A percentile compares a stretch with the other conserved stretches of the same genome.
phyloP scores from a whole-genome alignment of 53 echinoderm and acorn worm species.

The Zoroaster sp. region DNA sequence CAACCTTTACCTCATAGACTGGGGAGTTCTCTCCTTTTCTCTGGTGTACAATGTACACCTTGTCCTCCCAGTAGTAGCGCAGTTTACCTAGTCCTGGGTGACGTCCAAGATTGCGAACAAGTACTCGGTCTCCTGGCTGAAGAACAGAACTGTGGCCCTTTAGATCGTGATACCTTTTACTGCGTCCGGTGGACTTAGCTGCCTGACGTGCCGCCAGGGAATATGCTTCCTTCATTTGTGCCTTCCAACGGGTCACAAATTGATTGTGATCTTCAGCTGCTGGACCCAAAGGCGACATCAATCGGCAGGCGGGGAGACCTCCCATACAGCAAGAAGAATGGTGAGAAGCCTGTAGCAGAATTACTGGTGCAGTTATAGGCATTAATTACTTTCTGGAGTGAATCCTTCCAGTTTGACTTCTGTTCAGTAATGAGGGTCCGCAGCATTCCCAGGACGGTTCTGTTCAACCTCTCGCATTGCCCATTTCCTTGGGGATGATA shows the following conservation, averaged over 20 bases:
- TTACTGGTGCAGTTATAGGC: constrained; percentile 31
- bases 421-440: constrained; percentile 29
- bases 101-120: constrained; percentile 50
- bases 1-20: constrained; percentile 62
- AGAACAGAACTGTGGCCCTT: too few species aligned
- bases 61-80: constrained; percentile 56
- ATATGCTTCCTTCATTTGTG: too few species aligned
- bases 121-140: constrained; percentile 63
- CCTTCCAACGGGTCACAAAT: constrained; percentile 28
- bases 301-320: constrained; percentile 10
- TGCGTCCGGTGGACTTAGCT: not conserved
- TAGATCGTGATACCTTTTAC: constrained; percentile 49
- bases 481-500: constrained; percentile 63
- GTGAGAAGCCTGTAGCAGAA: constrained; percentile 26
- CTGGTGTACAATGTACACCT: constrained; percentile 44
- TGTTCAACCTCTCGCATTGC: constrained; percentile 43
- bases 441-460: constrained; percentile 42
- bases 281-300: constrained; percentile 26
- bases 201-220: constrained; percentile 36
- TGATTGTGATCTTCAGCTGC: too few species aligned
- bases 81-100: constrained; percentile 67
- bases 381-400: too few species aligned
- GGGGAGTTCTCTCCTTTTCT: constrained; percentile 52
- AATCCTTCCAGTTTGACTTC: constrained; percentile 52
- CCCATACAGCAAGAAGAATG: constrained; percentile 36